These are phyloP conservation scores for Drosophila cognata DNA, from an alignment of 2,888 invertebrate genomes.

Conservation along the genomic window DNA sequence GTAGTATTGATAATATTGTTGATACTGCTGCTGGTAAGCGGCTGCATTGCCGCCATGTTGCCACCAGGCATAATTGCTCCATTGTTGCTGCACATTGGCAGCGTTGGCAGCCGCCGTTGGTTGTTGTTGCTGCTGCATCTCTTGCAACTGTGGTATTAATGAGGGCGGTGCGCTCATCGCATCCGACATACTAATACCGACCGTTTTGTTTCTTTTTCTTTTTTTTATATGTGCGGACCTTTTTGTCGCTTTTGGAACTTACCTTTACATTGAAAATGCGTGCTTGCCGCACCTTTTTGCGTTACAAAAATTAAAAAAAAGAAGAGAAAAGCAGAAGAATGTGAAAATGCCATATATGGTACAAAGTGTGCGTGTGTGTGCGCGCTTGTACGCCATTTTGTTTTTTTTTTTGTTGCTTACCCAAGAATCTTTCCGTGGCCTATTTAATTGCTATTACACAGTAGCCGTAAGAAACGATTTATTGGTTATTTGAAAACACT, in stretches of 20 bases:
- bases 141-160: slow-evolving; percentile 82
- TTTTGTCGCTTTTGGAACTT: slow-evolving; percentile 53
- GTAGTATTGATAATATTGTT: slow-evolving; percentile 83
- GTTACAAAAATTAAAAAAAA: slow-evolving; percentile 13
- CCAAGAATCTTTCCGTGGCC: slow-evolving; percentile 46
- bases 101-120: slow-evolving; percentile 56
- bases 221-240: slow-evolving; percentile 41
- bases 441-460: slow-evolving; percentile 24
- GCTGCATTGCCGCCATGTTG: slow-evolving; percentile 66
- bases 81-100: slow-evolving; percentile 62
- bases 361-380: background rate
- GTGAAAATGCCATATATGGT: slow-evolving; percentile 29
- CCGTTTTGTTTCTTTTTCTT: background rate
- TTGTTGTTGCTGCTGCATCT: slow-evolving; percentile 82
- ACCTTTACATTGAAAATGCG: slow-evolving; percentile 40
- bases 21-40: slow-evolving; percentile 79
- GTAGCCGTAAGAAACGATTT: background rate
- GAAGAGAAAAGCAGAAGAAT: slow-evolving; percentile 6
- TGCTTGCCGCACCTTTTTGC: slow-evolving; percentile 17
- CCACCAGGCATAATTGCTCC: slow-evolving; percentile 75
- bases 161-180: slow-evolving; percentile 77
- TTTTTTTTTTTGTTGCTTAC: slow-evolving; percentile 51
- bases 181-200: slow-evolving; percentile 72
- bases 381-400: slow-evolving; percentile 50
- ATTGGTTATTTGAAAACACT: slow-evolving; percentile 16